Evolutionary conservation across 2,113 vertebrate genomes (phyloP).

Genomic region (Lampris megalopsis): DNA sequence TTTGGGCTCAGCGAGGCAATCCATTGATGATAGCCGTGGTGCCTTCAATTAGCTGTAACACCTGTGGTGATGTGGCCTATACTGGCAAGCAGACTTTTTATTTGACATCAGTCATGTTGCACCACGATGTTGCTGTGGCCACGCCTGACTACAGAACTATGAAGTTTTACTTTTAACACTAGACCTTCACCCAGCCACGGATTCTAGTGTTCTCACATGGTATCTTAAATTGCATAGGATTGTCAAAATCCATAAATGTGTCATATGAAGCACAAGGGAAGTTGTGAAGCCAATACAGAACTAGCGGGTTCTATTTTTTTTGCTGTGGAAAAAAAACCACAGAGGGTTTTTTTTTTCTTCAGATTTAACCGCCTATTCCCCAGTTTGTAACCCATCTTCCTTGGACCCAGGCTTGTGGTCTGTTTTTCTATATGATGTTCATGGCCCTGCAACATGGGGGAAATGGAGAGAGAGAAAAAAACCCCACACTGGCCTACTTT

Average conservation of each 20-base stretch:
- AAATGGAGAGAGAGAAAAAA: conserved; percentile 6
- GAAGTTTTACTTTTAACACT: not conserved
- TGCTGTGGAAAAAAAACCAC: not conserved
- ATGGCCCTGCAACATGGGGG: not conserved
- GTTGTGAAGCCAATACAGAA: conserved; percentile 21
- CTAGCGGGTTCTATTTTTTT: not conserved
- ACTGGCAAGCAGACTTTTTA: conserved; percentile 5
- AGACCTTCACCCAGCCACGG: not conserved
- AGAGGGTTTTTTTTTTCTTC: not conserved
- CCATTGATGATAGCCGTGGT: not conserved
- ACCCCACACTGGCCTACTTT: conserved; percentile 40
- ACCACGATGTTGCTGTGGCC: not conserved
- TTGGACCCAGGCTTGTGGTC: not conserved
- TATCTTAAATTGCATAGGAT: not conserved
- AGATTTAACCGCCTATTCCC: not conserved
- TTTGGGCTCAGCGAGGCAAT: not conserved
- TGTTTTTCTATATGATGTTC: not conserved
- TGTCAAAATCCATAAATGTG: not conserved
- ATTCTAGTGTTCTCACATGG: conserved; percentile 4
- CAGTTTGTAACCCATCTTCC: not conserved
- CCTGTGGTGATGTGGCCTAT: not conserved
- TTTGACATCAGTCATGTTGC: conserved; percentile 18
- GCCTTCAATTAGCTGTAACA: not conserved
- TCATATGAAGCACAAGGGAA: conserved; percentile 18
- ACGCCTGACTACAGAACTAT: not conserved